phyloP scores from a whole-genome alignment of 1,140 invertebrate genomes.

The Drosophila neocordata region DNA sequence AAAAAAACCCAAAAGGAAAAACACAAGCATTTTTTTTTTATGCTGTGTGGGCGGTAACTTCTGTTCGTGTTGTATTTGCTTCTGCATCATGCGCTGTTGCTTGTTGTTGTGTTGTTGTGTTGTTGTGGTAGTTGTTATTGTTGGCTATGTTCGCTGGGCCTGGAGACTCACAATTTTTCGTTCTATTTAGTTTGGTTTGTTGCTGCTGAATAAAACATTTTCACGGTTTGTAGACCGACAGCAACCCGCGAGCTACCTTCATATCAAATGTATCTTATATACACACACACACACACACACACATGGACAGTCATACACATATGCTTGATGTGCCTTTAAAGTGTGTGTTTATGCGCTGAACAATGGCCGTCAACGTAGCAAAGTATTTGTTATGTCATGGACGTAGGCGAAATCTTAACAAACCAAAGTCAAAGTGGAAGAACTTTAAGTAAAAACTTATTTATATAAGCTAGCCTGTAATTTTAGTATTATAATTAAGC shows the following conservation, averaged over 20 bases:
- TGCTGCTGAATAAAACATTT: slow-evolving; percentile 81
- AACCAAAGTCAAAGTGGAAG: not conserved
- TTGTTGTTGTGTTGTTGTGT: slow-evolving; percentile 26
- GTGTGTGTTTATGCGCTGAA: slow-evolving; percentile 75
- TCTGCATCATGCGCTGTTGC: slow-evolving; percentile 17
- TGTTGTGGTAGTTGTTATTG: slow-evolving; percentile 16
- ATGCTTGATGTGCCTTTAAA: slow-evolving; percentile 79
- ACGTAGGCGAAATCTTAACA: not conserved
- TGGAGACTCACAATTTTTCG: slow-evolving; percentile 71
- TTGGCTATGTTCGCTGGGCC: slow-evolving; percentile 35
- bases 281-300: slow-evolving; percentile 34
- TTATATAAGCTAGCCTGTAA: too few relatives aligned
- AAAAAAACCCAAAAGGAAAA: slow-evolving; percentile 39
- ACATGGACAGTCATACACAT: slow-evolving; percentile 36
- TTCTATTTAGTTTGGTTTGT: slow-evolving; percentile 81
- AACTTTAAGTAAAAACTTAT: not conserved
- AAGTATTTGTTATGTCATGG: slow-evolving; percentile 4
- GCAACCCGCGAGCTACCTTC: slow-evolving; percentile 74
- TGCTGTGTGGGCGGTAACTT: slow-evolving; percentile 57
- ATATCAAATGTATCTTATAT: slow-evolving; percentile 70
- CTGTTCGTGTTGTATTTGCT: slow-evolving; percentile 36
- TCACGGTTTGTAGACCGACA: slow-evolving; percentile 76
- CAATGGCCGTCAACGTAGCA: slow-evolving; percentile 52
- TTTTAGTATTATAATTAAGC: too few relatives aligned
- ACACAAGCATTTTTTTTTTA: slow-evolving; percentile 36